phyloP scores from a whole-genome alignment of 2,888 invertebrate species.

The Apodemia hepburni region DNA sequence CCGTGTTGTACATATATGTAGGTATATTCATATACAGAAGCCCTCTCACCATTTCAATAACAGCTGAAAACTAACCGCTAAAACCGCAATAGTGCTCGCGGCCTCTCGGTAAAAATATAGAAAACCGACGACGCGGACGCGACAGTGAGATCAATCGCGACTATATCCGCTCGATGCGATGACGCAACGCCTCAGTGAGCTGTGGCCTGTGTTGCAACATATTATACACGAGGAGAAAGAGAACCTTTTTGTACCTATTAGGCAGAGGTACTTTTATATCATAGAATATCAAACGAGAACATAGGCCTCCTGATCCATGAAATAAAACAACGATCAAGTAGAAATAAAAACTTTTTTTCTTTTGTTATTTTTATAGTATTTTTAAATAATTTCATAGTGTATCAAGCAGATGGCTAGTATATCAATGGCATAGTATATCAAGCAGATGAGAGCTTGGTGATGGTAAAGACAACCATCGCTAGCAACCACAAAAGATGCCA shows the following conservation, averaged over 20 bases:
- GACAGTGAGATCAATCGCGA: constrained; percentile 49
- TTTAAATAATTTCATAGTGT: too few relatives aligned
- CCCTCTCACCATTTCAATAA: background rate
- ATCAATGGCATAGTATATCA: too few relatives aligned
- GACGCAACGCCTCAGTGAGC: constrained; percentile 44
- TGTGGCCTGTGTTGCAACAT: constrained; percentile 22
- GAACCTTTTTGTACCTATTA: background rate
- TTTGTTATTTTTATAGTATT: too few relatives aligned
- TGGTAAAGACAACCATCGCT: too few relatives aligned
- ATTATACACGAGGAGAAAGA: background rate
- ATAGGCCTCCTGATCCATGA: too few relatives aligned
- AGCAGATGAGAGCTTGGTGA: too few relatives aligned
- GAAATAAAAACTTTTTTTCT: too few relatives aligned
- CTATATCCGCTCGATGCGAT: constrained; percentile 56
- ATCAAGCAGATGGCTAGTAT: too few relatives aligned
- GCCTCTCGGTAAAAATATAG: constrained; percentile 47
- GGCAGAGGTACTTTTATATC: too few relatives aligned
- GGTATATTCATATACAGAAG: background rate
- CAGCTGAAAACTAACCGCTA: background rate
- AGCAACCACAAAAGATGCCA: too few relatives aligned
- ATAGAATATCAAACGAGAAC: too few relatives aligned
- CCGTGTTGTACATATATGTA: background rate
- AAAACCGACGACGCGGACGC: constrained; percentile 36
- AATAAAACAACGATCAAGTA: too few relatives aligned
- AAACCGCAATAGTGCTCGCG: background rate